These are phyloP conservation scores for Drosophila austrosaltans DNA, from an alignment of 2,888 invertebrate species.

Conservation along the genomic window DNA sequence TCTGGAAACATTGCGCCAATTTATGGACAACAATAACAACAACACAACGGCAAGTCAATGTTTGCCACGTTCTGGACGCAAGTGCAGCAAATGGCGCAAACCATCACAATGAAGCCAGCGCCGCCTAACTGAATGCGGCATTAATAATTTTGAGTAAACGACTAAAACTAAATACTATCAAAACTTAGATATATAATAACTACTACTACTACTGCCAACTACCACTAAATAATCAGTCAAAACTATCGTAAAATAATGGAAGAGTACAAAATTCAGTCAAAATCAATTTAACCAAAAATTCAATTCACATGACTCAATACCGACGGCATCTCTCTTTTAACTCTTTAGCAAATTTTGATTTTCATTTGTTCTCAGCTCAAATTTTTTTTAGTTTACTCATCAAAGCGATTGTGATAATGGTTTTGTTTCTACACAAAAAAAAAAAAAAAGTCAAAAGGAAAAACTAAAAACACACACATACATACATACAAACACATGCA, in stretches of 20 bases:
- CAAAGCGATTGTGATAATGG: slow-evolving; percentile 82
- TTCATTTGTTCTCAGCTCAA: slow-evolving; percentile 29
- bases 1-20: slow-evolving; percentile 69
- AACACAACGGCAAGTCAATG: slow-evolving; percentile 52
- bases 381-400: slow-evolving; percentile 70
- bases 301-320: slow-evolving; percentile 30
- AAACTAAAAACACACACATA: slow-evolving; percentile 21
- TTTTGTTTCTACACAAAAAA: slow-evolving; percentile 70
- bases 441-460: slow-evolving; percentile 24
- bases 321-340: slow-evolving; percentile 11
- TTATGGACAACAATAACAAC: slow-evolving; percentile 62
- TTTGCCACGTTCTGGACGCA: slow-evolving; percentile 55
- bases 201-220: slow-evolving; percentile 17
- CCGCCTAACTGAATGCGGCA: slow-evolving; percentile 38
- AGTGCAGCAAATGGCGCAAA: slow-evolving; percentile 68
- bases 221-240: slow-evolving; percentile 41
- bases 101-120: slow-evolving; percentile 63
- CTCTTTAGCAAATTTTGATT: neutral
- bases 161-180: slow-evolving; percentile 28
- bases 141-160: slow-evolving; percentile 2
- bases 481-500: neutral
- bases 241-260: slow-evolving; percentile 4
- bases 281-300: slow-evolving; percentile 19
- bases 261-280: slow-evolving; percentile 1
- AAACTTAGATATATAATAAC: neutral